A percentile compares a stretch with the other conserved stretches of the same genome.
phyloP scores from a whole-genome alignment of 2,888 invertebrate genomes.

The Melanchra persicariae region DNA sequence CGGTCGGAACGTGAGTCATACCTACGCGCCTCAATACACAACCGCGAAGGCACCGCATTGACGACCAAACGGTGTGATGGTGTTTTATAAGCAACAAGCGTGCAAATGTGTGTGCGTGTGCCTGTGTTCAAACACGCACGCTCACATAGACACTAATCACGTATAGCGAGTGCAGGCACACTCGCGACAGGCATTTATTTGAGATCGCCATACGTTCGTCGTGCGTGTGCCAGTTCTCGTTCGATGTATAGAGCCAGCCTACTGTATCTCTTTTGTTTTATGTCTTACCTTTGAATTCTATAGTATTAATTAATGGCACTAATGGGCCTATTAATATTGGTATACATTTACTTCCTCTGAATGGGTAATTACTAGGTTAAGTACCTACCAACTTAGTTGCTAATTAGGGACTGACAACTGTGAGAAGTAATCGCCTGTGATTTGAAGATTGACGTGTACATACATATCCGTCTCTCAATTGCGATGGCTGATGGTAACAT shows the following conservation, averaged over 20 bases:
- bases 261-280: neutral
- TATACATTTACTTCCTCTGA: neutral
- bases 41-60: too few relatives aligned
- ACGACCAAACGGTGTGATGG: too few relatives aligned
- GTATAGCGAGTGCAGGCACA: neutral
- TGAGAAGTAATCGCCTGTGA: neutral
- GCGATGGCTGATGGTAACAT: too few relatives aligned
- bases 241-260: neutral
- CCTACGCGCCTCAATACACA: too few relatives aligned
- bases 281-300: conserved; percentile 2
- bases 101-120: too few relatives aligned
- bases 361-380: conserved; percentile 9
- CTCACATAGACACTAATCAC: neutral
- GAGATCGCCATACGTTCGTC: neutral
- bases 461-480: too few relatives aligned
- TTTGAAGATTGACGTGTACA: neutral
- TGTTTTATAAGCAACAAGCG: too few relatives aligned
- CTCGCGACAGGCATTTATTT: neutral
- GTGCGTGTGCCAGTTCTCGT: too few relatives aligned
- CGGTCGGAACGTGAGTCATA: too few relatives aligned
- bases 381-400: neutral
- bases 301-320: conserved; percentile 8
- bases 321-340: conserved; percentile 28
- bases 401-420: neutral
- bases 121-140: too few relatives aligned